A percentile compares a stretch with the other conserved stretches of the same genome.
Evolutionary conservation across 2,888 invertebrate genomes (phyloP).

Genomic region (Homarus gammarus): DNA sequence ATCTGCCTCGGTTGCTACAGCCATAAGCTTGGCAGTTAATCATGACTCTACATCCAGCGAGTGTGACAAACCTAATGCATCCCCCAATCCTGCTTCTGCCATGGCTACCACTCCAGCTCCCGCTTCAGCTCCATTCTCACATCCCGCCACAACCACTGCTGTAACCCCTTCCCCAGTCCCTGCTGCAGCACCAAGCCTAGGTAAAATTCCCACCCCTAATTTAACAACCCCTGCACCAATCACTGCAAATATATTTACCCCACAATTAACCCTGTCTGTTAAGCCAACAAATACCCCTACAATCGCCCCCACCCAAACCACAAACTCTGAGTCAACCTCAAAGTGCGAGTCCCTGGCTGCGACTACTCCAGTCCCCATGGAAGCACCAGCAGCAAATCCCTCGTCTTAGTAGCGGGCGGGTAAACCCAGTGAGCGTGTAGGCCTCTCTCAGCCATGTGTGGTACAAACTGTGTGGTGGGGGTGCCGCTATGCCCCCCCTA

Average conservation of each 20-base stretch:
- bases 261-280: slow-evolving; percentile 44
- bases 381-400: slow-evolving; percentile 65
- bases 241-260: slow-evolving; percentile 43
- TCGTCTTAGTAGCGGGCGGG: slow-evolving; percentile 71
- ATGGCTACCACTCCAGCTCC: slow-evolving; percentile 12
- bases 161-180: slow-evolving; percentile 13
- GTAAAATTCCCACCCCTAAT: slow-evolving; percentile 50
- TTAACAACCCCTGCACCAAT: slow-evolving; percentile 36
- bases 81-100: slow-evolving; percentile 35
- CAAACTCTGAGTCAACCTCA: slow-evolving; percentile 61
- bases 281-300: slow-evolving; percentile 44
- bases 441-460: slow-evolving; percentile 68
- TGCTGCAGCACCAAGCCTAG: slow-evolving; percentile 55
- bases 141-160: slow-evolving; percentile 12
- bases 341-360: slow-evolving; percentile 62
- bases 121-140: not conserved
- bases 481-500: slow-evolving; percentile 55
- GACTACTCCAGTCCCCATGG: slow-evolving; percentile 47
- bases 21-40: slow-evolving; percentile 19
- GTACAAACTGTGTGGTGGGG: slow-evolving; percentile 74
- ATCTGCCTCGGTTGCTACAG: slow-evolving; percentile 31
- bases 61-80: slow-evolving; percentile 36
- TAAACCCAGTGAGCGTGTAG: slow-evolving; percentile 56
- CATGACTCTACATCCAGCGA: slow-evolving; percentile 43
- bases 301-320: slow-evolving; percentile 46